These are phyloP conservation scores for Sinocyclocheilus anshuiensis DNA, from an alignment of 2,113 vertebrate genomes.

Conservation along the genomic window DNA sequence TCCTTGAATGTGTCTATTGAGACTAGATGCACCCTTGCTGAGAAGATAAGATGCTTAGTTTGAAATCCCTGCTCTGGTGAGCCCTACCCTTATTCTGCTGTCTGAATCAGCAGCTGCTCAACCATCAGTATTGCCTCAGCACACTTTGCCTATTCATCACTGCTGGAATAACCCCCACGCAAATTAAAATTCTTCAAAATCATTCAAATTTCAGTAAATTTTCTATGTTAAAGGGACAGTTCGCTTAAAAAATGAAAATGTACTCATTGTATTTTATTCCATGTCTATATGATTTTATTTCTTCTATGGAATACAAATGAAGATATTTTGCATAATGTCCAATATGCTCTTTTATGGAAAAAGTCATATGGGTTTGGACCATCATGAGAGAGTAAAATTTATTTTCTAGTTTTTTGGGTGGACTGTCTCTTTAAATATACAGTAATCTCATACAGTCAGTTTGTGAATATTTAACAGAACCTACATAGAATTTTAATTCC, in stretches of 20 bases:
- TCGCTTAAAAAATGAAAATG: not conserved
- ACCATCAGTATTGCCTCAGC: not conserved
- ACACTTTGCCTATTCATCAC: constrained; percentile 1
- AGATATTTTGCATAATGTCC: not conserved
- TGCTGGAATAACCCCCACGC: constrained; percentile 18
- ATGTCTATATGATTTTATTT: not conserved
- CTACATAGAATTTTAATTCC: not conserved
- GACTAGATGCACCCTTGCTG: not conserved
- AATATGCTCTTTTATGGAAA: not conserved
- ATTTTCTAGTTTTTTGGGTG: not conserved
- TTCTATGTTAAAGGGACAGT: no score
- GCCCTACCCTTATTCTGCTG: not conserved
- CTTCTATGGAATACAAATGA: not conserved
- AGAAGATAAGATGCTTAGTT: constrained; percentile 1
- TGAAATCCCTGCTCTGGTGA: not conserved
- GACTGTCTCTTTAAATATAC: not conserved
- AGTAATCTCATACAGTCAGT: not conserved
- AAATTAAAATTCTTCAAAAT: not conserved
- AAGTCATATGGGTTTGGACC: not conserved
- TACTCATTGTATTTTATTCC: not conserved
- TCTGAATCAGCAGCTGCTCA: constrained; percentile 6
- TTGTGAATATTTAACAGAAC: not conserved
- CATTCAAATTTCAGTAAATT: not conserved
- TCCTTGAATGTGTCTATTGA: not conserved
- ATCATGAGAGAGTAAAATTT: not conserved